Conservation (phyloP, 2,888 invertebrate genomes). For the Cyclophora albipunctata region DNA sequence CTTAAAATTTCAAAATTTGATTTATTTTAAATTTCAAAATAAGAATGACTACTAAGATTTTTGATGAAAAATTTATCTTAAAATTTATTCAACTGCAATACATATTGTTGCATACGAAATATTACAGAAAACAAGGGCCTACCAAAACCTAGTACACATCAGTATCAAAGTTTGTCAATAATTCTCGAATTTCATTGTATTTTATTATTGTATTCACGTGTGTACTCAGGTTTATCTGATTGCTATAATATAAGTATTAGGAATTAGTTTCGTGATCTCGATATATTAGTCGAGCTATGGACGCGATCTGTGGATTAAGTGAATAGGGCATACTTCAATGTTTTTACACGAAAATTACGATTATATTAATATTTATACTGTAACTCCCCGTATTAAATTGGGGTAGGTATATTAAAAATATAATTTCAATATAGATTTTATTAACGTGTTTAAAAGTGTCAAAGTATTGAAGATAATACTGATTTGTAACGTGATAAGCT, state of each 20-base stretch:
- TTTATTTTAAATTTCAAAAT: no score
- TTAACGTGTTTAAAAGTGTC: no score
- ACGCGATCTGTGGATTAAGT: conserved; percentile 44
- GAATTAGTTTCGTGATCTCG: conserved; percentile 66
- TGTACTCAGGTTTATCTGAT: conserved; percentile 2
- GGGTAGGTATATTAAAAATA: no score
- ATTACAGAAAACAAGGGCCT: not conserved
- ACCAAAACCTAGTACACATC: not conserved
- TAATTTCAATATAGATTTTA: no score
- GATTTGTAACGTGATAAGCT: no score
- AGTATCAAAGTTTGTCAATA: not conserved
- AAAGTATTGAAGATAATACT: no score
- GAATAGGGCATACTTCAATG: no score
- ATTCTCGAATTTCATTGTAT: not conserved
- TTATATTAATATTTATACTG: no score
- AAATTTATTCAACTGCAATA: not conserved
- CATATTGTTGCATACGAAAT: not conserved
- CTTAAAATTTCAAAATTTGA: not conserved
- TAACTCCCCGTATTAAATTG: no score
- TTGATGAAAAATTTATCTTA: not conserved
- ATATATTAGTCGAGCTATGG: conserved; percentile 49
- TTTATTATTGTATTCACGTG: not conserved
- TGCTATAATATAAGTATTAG: conserved; percentile 38
- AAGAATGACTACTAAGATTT: not conserved
- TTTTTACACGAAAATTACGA: no score